phyloP scores from a whole-genome alignment of 2,888 invertebrate species.

The Stenurella melanura region DNA sequence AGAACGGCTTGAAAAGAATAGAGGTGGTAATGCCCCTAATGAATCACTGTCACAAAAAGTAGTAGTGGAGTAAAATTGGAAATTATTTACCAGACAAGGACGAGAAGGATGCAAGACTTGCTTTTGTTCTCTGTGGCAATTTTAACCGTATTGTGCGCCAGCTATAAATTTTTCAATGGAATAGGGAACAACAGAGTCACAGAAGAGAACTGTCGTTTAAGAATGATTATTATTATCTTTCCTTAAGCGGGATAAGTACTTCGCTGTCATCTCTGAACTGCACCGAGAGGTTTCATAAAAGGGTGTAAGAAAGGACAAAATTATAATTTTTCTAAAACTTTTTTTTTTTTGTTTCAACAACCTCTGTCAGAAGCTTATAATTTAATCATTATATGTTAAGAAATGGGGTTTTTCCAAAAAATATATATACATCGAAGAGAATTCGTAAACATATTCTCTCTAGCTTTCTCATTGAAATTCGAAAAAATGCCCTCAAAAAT shows the following conservation, averaged over 20 bases:
- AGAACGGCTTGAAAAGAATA: neutral
- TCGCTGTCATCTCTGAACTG: neutral
- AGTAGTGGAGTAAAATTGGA: constrained; percentile 22
- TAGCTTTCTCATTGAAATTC: too few species aligned
- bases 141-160: constrained; percentile 20
- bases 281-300: neutral
- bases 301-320: neutral
- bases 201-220: neutral
- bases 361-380: too few species aligned
- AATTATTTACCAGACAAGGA: constrained; percentile 2
- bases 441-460: too few species aligned
- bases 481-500: too few species aligned
- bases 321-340: neutral
- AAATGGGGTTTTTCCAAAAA: too few species aligned
- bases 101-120: neutral
- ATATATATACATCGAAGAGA: too few species aligned
- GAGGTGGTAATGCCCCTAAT: constrained; percentile 20
- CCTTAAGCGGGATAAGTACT: neutral
- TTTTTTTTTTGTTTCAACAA: too few species aligned
- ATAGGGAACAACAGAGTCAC: neutral
- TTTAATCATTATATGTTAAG: too few species aligned
- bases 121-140: constrained; percentile 22
- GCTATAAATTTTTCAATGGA: constrained; percentile 11
- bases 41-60: constrained; percentile 17
- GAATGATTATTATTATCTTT: constrained; percentile 5